phyloP scores from a whole-genome alignment of 2,797 vertebrate genomes.

The Xiphophorus birchmanni region DNA sequence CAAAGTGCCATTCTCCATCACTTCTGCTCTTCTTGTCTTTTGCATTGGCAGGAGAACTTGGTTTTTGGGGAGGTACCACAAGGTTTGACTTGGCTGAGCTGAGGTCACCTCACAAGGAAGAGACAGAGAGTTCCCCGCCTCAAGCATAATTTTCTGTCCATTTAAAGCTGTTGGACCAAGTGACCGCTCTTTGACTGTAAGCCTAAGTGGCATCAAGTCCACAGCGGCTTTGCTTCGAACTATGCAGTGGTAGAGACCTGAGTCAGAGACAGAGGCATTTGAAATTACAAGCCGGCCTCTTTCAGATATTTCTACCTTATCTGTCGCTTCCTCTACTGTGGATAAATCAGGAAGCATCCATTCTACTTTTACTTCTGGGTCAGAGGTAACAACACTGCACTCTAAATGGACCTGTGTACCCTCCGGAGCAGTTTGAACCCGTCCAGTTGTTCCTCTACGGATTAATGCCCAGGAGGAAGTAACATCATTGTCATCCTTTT shows the following conservation, averaged over 20 bases:
- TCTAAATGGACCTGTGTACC: conserved; percentile 74
- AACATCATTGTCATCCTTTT: conserved; percentile 35
- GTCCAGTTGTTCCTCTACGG: conserved; percentile 60
- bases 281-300: conserved; percentile 75
- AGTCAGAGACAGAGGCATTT: conserved; percentile 76
- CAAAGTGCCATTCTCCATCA: conserved; percentile 80
- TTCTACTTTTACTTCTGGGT: conserved; percentile 69
- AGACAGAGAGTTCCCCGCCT: conserved; percentile 66
- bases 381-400: conserved; percentile 73
- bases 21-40: conserved; percentile 64
- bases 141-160: conserved; percentile 74
- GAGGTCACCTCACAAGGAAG: conserved; percentile 80
- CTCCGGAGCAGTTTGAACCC: conserved; percentile 72
- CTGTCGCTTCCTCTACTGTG: conserved; percentile 63
- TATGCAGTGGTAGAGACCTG: conserved; percentile 83
- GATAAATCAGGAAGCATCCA: conserved; percentile 84
- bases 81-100: conserved; percentile 71
- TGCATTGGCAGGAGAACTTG: conserved; percentile 73
- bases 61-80: conserved; percentile 81
- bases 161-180: conserved; percentile 79
- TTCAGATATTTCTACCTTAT: conserved; percentile 65
- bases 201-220: conserved; percentile 77
- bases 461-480: conserved; percentile 78
- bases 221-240: conserved; percentile 72
- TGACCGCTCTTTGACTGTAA: conserved; percentile 76